Evolutionary conservation across 2,888 invertebrate genomes (phyloP), one percentile per base, ranked within the genome.

Genomic region (Leucoma salicis): DNA sequence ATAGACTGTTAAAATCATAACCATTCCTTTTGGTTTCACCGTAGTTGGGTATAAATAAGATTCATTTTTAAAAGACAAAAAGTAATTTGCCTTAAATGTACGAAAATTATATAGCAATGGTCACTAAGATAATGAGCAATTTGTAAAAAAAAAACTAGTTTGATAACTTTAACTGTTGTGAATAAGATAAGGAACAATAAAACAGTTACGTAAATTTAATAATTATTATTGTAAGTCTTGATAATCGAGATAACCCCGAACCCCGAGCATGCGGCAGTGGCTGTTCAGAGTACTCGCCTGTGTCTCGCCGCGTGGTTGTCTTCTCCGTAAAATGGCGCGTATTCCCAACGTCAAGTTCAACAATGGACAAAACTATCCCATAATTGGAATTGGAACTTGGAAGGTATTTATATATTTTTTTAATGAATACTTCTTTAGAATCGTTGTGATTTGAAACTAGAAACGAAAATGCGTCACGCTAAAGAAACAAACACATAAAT

Each of bases 361-460:
- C 14, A 35, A 35, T 27, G 35, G 35, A 27, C 27, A 15, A 12
- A 14, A 1, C 3, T 27, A 27, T 35, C 35, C 35, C 2, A 7
- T 14, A 2, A 4, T 35, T 25, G 35, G 35, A 15, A 38, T 38
- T 25, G 38, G 38, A 2, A 32, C 38, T 4, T 38, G 38, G 38
- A 38, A 38, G 38, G 38, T 38, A 25, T 7, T 31, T 7, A 11
- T 6, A 13, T 24, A 16, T 18, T 25, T 12, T 14, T 25, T n/a
- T 8, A n/a, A 16, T n/a, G 10, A 10, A n/a, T n/a, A n/a, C n/a
- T n/a, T n/a, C n/a, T n/a, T n/a, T n/a, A n/a, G n/a, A n/a, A n/a
- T n/a, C n/a, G n/a, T n/a, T n/a, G n/a, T n/a, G n/a, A n/a, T n/a
- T n/a, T n/a, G n/a, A n/a, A n/a, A n/a, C n/a, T n/a, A 4, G 10